Evolutionary conservation across 2,113 vertebrate genomes (phyloP), one percentile per base, ranked within the genome.

Genomic region (Canis aureus): DNA sequence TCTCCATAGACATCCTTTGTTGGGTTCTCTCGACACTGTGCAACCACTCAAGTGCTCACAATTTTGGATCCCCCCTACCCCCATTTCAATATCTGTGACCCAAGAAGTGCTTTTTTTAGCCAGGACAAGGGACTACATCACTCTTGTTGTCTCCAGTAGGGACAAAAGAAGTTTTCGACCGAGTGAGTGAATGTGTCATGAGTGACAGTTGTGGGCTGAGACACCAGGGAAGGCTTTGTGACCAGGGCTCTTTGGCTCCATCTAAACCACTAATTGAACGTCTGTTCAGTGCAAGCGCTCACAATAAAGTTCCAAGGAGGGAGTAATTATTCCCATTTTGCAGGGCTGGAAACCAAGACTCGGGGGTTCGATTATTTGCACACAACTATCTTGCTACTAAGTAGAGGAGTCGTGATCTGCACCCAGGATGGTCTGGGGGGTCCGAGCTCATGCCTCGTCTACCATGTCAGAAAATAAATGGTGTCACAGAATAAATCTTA

Each of bases 401-500:
- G 15, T 1, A 3, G 85, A 84, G 25, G 49, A 79, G 62, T 38
- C 59, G 5, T n/a, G 29, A 57, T 82, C 64, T 38, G 71, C 87
- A 25, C 84, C 32, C 76, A 91, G 1, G 5, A 43, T 5, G 5
- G 32, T 60, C 67, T 86, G 27, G 22, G 27, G 22, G 27, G 17
- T 83, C 8, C 38, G 51, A 25, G 64, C 38, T 66, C 55, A 35
- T 23, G 32, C 67, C 79, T 69, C 49, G n/a, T 69, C 80, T 53
- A 12, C 43, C 9, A 17, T 13, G 23, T 89, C 81, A 35, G 43
- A 43, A 43, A 43, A 43, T 43, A 59, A 64, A 92, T 27, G 4
- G 13, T 35, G 53, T 94, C 79, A 91, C 59, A 93, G 29, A 76
- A 55, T 95, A 66, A 67, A 60, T 78, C 55, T 83, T 11, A 73